A percentile compares a stretch with the other conserved stretches of the same genome.
These are phyloP conservation scores for Tetraodon nigroviridis DNA, from an alignment of 2,113 vertebrate genomes.

Conservation along the genomic window DNA sequence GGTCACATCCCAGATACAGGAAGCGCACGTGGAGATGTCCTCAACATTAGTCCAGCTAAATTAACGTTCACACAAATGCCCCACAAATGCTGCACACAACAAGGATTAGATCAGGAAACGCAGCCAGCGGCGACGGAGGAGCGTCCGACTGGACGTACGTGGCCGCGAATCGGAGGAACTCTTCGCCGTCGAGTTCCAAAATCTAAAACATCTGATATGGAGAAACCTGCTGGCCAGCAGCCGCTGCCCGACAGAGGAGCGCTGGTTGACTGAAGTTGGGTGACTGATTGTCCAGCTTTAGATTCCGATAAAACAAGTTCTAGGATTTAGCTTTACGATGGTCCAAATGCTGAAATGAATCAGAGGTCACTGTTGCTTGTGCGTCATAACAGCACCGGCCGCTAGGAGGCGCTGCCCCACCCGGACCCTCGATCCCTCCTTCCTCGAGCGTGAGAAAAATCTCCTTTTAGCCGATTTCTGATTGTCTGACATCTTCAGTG, in stretches of 20 bases:
- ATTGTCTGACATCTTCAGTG: conserved; percentile 49
- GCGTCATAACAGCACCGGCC: conserved; percentile 36
- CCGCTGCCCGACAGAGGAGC: neutral
- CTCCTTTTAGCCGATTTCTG: conserved; percentile 25
- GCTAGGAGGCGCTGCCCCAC: conserved; percentile 34
- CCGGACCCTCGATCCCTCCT: neutral
- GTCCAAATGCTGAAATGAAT: conserved; percentile 2
- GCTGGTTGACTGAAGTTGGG: neutral
- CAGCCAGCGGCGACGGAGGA: neutral
- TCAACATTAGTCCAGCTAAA: neutral
- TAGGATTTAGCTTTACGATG: neutral
- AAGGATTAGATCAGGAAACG: conserved; percentile 8
- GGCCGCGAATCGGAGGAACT: too few relatives aligned
- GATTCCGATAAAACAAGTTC: too few relatives aligned
- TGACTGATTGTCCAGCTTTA: neutral
- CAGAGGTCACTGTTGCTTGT: conserved; percentile 17
- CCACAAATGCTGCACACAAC: conserved; percentile 26
- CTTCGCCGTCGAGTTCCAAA: conserved; percentile 1
- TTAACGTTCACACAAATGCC: conserved; percentile 11
- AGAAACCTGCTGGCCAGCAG: conserved; percentile 3
- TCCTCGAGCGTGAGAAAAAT: neutral
- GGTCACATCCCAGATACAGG: conserved; percentile 10
- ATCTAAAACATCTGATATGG: neutral
- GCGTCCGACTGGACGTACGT: too few relatives aligned
- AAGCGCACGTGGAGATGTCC: neutral